Evolutionary conservation across 1,140 invertebrate genomes (phyloP).

Genomic region (Littorina saxatilis): DNA sequence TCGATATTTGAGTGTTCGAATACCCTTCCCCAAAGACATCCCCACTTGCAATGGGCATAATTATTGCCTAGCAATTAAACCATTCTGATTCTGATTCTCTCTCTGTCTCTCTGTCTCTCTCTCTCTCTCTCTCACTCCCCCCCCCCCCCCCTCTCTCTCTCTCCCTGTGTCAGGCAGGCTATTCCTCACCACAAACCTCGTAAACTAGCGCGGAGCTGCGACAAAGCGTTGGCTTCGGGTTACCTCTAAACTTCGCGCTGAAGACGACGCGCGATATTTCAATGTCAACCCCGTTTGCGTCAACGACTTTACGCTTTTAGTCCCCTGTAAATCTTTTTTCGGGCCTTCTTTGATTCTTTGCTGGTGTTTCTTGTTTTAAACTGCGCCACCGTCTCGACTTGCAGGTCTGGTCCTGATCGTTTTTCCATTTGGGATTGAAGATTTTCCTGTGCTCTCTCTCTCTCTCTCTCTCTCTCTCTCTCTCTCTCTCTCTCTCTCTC

Average conservation of each 20-base stretch:
- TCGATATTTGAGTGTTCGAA: too few species aligned
- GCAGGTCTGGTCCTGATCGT: too few species aligned
- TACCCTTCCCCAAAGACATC: too few species aligned
- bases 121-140: too few species aligned
- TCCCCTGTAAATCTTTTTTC: constrained; percentile 25
- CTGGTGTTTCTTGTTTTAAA: not conserved
- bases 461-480: too few species aligned
- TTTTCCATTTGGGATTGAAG: not conserved
- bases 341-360: constrained; percentile 1
- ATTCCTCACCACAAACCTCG: not conserved
- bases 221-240: constrained; percentile 8
- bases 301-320: constrained; percentile 27
- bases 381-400: not conserved
- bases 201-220: not conserved
- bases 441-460: not conserved
- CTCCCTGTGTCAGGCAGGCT: too few species aligned
- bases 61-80: too few species aligned
- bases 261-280: constrained; percentile 31
- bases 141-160: too few species aligned
- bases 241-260: constrained; percentile 14
- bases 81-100: too few species aligned
- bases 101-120: too few species aligned
- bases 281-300: constrained; percentile 33
- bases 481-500: too few species aligned
- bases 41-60: too few species aligned